A percentile compares a stretch with the other conserved stretches of the same genome.
These are phyloP conservation scores for Xiphophorus birchmanni DNA, from an alignment of 2,797 vertebrate genomes.

Conservation along the genomic window DNA sequence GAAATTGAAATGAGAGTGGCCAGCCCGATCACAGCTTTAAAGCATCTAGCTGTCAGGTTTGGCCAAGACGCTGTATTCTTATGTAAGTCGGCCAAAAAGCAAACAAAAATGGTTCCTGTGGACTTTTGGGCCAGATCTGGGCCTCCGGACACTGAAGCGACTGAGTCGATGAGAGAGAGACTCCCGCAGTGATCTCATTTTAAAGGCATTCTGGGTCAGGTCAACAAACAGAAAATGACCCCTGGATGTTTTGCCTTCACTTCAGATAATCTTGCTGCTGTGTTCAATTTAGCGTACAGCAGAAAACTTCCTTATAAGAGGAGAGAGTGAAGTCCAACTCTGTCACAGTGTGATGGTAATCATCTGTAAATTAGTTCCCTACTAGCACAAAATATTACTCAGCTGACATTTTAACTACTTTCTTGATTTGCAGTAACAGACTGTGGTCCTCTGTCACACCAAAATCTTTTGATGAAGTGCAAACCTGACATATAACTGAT, in stretches of 20 bases:
- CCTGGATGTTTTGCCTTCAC: conserved; percentile 30
- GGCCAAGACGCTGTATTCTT: conserved; percentile 35
- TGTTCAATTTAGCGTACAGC: conserved; percentile 14
- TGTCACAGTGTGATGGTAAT: not conserved
- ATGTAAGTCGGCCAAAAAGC: conserved; percentile 40
- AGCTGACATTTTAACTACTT: not conserved
- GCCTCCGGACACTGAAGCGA: conserved; percentile 24
- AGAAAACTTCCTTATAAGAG: conserved; percentile 64
- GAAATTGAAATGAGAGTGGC: conserved; percentile 16
- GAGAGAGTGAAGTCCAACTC: conserved; percentile 40
- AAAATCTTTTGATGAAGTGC: not conserved
- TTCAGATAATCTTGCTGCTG: conserved; percentile 57
- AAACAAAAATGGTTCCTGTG: conserved; percentile 35
- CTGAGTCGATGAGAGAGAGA: conserved; percentile 50
- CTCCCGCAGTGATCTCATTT: conserved; percentile 59
- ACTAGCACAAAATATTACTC: not conserved
- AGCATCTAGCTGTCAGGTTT: conserved; percentile 21
- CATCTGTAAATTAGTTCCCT: not conserved
- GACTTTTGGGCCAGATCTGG: conserved; percentile 24
- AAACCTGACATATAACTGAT: not conserved
- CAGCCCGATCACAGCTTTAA: conserved; percentile 18
- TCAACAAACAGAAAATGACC: conserved; percentile 23
- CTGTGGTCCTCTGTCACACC: not conserved
- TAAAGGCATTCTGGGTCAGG: conserved; percentile 32
- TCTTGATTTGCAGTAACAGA: not conserved